phyloP scores from a whole-genome alignment of 2,113 vertebrate species.

The Mohoua ochrocephala region DNA sequence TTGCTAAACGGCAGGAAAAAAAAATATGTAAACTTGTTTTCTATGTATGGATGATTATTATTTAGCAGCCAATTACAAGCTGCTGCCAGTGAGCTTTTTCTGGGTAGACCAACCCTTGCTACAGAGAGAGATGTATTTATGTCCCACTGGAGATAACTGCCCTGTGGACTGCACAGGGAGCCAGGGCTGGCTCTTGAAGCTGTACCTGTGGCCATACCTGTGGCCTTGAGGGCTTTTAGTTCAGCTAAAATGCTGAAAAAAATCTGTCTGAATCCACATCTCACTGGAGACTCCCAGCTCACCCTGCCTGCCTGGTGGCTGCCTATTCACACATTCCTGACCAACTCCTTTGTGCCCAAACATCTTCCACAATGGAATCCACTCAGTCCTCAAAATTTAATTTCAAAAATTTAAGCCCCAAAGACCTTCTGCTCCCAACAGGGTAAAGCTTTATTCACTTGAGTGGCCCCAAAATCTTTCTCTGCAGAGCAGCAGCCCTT shows the following conservation, averaged over 20 bases:
- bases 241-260: background rate
- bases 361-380: background rate
- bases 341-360: background rate
- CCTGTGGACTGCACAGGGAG: background rate
- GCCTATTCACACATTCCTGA: fast-evolving
- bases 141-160: background rate
- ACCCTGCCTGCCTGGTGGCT: background rate
- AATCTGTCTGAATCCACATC: background rate
- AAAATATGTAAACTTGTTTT: background rate
- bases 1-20: background rate
- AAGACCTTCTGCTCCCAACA: background rate
- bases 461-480: background rate
- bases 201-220: background rate
- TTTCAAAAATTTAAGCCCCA: background rate
- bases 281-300: background rate
- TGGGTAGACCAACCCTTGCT: background rate
- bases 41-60: background rate
- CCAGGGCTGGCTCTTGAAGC: background rate
- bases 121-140: background rate
- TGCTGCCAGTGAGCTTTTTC: background rate
- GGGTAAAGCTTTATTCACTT: background rate
- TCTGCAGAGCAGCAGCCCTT: background rate
- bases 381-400: background rate
- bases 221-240: background rate
- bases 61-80: background rate